Base-by-base conservation (phyloP, 2,113 vertebrate species). In the Danionella cerebrum region DNA sequence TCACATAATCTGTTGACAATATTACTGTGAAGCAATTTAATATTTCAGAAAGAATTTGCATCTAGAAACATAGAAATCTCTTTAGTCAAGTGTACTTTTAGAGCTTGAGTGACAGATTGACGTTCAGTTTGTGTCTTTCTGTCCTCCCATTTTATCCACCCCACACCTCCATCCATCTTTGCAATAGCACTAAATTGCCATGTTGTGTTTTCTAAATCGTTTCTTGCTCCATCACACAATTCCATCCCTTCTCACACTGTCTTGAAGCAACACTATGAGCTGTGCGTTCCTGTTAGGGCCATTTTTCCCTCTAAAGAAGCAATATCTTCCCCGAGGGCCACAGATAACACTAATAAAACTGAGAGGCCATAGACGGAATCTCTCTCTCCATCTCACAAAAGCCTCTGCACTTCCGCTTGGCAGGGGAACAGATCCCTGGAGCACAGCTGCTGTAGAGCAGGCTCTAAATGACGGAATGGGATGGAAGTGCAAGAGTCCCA, bases 331-430 rank as follows among this genome's bases (percentile, higher is more conserved):
- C 44, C 45, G 8, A 50, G 60, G 60, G 42, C 44, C 44, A 24
- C 18, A 48, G 60, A 64, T 64, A 64, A 62, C 39, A 62, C 58
- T 62, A 62, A 64, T 64, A 64, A 64, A 64, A 64, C 60, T 35
- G 29, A 35, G 44, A 48, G 60, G 60, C 60, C 19, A 48, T 35
- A 29, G 42, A 63, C 42, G 22, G 42, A 63, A 63, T 48, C 59
- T 48, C 59, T 31, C 16, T 16, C 42, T 63, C 18, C 29, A 64
- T 64, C 60, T 64, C 31, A 48, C 60, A 50, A 47, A 64, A 64
- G 60, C 60, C 31, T 21, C 29, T 48, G 60, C 48, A 64, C 42
- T 48, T 64, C 31, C 29, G 60, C 60, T 64, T 48, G 60, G 44
- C 44, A 36, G 60, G 57, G 39, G 29, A 64, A 64, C 42, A 22